A percentile compares a stretch with the other conserved stretches of the same genome.
These are phyloP conservation scores for Drosophila emarginata DNA, from an alignment of 2,888 invertebrate species.

Conservation along the genomic window DNA sequence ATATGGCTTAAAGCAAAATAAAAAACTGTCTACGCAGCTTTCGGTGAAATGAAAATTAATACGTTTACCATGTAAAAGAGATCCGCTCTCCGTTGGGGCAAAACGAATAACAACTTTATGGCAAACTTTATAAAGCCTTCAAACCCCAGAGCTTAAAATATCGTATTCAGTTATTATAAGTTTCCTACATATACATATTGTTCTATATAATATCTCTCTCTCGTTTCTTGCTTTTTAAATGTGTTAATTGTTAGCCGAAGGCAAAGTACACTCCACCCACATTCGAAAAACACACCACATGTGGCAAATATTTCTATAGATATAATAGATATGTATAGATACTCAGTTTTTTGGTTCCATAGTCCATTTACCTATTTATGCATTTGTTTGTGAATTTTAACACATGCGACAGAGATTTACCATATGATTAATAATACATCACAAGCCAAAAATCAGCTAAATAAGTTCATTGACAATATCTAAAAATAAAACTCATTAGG, in stretches of 20 bases:
- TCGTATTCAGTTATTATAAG: not conserved
- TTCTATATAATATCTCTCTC: not conserved
- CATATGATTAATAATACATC: conserved; percentile 55
- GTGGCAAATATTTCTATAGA: conserved; percentile 13
- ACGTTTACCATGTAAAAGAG: conserved; percentile 32
- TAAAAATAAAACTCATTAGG: conserved; percentile 62
- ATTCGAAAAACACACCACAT: conserved; percentile 5
- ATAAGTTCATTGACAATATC: conserved; percentile 47
- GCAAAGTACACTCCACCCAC: conserved; percentile 20
- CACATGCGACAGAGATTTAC: conserved; percentile 55
- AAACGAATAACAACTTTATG: not conserved
- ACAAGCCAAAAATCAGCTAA: conserved; percentile 27
- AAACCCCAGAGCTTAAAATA: not conserved
- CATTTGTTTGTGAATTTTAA: conserved; percentile 45
- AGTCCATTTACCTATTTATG: conserved; percentile 6
- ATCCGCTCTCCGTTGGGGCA: not conserved
- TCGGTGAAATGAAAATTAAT: conserved; percentile 33
- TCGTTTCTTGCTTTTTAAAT: not conserved
- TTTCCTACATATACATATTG: not conserved
- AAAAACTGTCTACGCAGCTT: conserved; percentile 47
- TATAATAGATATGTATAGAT: not conserved
- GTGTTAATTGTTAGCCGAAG: conserved; percentile 28
- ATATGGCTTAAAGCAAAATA: conserved; percentile 34
- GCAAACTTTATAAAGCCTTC: conserved; percentile 17
- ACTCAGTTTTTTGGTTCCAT: conserved; percentile 3